phyloP scores from a whole-genome alignment of 2,797 vertebrate species.

The Sebastes minor region DNA sequence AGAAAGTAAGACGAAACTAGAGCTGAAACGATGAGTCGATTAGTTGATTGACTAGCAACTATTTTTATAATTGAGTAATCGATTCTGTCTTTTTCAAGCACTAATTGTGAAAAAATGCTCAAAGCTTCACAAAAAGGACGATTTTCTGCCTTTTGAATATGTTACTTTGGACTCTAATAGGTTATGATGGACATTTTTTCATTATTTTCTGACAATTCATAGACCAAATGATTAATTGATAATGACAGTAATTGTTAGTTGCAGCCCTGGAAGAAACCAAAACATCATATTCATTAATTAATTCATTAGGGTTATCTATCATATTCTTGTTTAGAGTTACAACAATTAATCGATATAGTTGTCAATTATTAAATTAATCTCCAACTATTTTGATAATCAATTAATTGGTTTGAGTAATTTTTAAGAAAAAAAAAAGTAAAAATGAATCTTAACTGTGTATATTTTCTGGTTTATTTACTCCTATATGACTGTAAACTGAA shows the following conservation, averaged over 20 bases:
- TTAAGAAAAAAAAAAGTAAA: too few species aligned
- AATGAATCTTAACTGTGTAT: too few species aligned
- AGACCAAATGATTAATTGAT: not conserved
- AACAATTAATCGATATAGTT: too few species aligned
- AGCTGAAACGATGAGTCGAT: not conserved
- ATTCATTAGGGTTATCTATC: not conserved
- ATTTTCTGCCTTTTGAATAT: not conserved
- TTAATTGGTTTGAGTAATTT: too few species aligned
- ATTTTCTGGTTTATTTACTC: accelerated
- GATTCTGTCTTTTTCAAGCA: not conserved
- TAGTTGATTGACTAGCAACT: not conserved
- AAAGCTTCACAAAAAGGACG: not conserved
- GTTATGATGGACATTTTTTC: not conserved
- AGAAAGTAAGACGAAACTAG: not conserved
- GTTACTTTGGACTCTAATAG: not conserved
- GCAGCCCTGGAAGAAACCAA: not conserved
- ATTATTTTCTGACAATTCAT: not conserved
- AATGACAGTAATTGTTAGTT: not conserved
- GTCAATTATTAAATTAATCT: too few species aligned
- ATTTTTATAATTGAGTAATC: not conserved
- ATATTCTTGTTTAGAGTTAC: not conserved
- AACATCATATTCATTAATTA: not conserved
- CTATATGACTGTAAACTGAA: accelerated
- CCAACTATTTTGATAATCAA: accelerated
- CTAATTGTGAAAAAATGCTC: not conserved